phyloP scores from a whole-genome alignment of 2,888 invertebrate species.

The Graphium colonna region DNA sequence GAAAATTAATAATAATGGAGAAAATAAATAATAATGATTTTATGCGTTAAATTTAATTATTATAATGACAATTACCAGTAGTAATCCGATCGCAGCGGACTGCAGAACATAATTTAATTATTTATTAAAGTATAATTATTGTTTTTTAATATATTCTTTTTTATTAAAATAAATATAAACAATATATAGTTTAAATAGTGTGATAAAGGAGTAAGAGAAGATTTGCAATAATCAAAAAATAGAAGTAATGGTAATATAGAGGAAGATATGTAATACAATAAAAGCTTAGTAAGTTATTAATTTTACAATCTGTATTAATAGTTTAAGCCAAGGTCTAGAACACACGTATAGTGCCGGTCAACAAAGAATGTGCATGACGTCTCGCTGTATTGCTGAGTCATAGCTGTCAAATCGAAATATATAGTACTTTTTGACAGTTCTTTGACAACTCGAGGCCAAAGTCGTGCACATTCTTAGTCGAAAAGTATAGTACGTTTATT shows the following conservation, averaged over 20 bases:
- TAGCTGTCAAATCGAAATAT: too few species aligned
- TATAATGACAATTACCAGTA: conserved; percentile 82
- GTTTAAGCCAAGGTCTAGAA: not conserved
- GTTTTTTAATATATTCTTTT: conserved; percentile 49
- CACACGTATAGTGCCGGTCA: too few species aligned
- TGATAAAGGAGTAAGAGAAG: conserved; percentile 21
- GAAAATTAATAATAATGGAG: conserved; percentile 36
- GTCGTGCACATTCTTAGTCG: too few species aligned
- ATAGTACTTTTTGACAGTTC: too few species aligned
- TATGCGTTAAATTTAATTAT: conserved; percentile 54
- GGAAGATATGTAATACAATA: not conserved
- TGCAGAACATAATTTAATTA: conserved; percentile 77
- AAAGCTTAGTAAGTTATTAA: not conserved
- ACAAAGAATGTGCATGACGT: too few species aligned
- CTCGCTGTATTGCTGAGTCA: too few species aligned
- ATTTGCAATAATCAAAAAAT: conserved; percentile 6
- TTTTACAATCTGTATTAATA: not conserved
- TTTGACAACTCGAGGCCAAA: too few species aligned
- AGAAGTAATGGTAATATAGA: conserved; percentile 21
- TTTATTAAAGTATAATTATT: conserved; percentile 47
- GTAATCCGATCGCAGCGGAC: conserved; percentile 87
- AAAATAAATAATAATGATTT: conserved; percentile 48
- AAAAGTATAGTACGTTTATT: too few species aligned
- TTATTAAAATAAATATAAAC: conserved; percentile 29
- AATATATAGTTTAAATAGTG: conserved; percentile 27